These are phyloP conservation scores for Rosalia funebris DNA, from an alignment of 2,888 invertebrate species.

Conservation along the genomic window DNA sequence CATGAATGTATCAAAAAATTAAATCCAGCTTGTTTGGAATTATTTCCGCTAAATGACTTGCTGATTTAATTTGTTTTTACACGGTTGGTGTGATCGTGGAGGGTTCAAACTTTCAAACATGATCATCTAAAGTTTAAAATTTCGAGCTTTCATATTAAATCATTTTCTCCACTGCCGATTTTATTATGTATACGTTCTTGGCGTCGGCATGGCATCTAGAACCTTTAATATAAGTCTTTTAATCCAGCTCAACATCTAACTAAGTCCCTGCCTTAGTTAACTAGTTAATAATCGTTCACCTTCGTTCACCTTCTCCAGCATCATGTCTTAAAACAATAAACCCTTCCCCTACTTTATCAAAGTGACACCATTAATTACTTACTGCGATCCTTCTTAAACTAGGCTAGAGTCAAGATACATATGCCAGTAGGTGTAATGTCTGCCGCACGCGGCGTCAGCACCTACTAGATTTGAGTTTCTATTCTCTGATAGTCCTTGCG, in stretches of 20 bases:
- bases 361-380: slow-evolving; percentile 16
- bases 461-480: slow-evolving; percentile 3
- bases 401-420: not conserved
- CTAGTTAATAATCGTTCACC: slow-evolving; percentile 3
- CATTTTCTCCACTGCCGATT: too few relatives aligned
- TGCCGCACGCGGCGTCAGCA: slow-evolving; percentile 6
- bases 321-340: slow-evolving; percentile 13
- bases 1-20: too few relatives aligned
- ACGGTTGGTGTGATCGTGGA: too few relatives aligned
- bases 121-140: too few relatives aligned
- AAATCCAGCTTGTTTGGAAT: too few relatives aligned
- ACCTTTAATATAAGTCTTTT: not conserved
- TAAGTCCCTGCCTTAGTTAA: not conserved
- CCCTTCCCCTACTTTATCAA: slow-evolving; percentile 11
- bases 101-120: too few relatives aligned
- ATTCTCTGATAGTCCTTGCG: not conserved
- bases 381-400: not conserved
- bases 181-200: too few relatives aligned
- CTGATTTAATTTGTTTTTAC: too few relatives aligned
- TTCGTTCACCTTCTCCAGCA: not conserved
- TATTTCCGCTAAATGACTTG: too few relatives aligned
- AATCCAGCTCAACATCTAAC: not conserved
- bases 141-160: too few relatives aligned
- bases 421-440: not conserved
- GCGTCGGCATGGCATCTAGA: too few relatives aligned